Base-by-base conservation (phyloP, 2,113 vertebrate genomes). In the Eurypyga helias region DNA sequence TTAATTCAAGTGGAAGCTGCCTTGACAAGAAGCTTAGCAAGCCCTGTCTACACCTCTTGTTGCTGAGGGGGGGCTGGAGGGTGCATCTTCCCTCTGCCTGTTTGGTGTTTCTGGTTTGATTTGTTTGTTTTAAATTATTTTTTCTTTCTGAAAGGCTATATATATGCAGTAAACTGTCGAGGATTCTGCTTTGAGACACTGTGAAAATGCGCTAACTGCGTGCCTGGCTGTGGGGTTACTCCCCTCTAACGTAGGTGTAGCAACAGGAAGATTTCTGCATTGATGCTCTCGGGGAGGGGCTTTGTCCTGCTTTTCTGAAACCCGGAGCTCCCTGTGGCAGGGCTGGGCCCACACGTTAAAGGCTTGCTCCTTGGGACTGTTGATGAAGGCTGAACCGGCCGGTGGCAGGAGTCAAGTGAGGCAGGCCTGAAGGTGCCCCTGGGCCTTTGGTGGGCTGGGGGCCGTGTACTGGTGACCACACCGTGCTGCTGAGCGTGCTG, bases 271-370 rank as follows among this genome's bases (percentile, higher is more conserved):
- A 49, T 88, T 57, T 77, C 41, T 54, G 28, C 46, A 3, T 52
- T 25, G 0, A 0, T 0, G 0, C 26, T 58, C 13, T 49, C 20
- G 7, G 54, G 9, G 38, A 6, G 26, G 8, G 14, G 1, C 46
- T 66, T 62, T 1, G 1, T 73, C 36, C n/a, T 23, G 49, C 18
- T 36, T 26, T 51, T 72, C 31, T 34, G 55, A 57, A 83, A 31
- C 17, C 5, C 13, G 0, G 8, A 36, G 36, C 13, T 77, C 16
- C 16, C 34, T 0, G 0, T 60, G 54, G 20, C 16, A n/a, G 34
- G 34, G 48, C 45, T 1, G 7, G 25, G 77, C 3, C 0, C 10
- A 4, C 0, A 0, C 1, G 2, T 38, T 45, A 7, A 23, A 58
- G 49, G 19, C 11, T 8, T 58, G 16, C 5, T 82, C 19, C 33